Conservation (phyloP, 1,140 invertebrate genomes). For the Drosophila baimaii region DNA sequence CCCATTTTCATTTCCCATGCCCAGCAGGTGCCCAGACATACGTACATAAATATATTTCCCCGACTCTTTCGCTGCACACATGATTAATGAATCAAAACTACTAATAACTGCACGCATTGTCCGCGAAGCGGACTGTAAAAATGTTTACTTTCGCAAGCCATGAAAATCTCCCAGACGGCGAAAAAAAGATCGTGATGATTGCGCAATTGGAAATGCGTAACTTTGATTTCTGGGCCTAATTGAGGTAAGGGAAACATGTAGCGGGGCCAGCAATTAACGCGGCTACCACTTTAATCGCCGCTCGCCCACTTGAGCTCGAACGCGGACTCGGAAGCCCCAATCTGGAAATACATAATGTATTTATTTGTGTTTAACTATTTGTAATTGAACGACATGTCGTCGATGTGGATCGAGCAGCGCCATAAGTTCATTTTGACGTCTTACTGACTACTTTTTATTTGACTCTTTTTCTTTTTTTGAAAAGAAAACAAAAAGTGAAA, state of each 20-base stretch:
- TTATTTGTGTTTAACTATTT: slow-evolving; percentile 51
- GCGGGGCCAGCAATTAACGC: slow-evolving; percentile 55
- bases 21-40: slow-evolving; percentile 51
- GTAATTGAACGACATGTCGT: slow-evolving; percentile 43
- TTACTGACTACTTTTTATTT: slow-evolving; percentile 16
- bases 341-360: slow-evolving; percentile 51
- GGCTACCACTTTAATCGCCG: slow-evolving; percentile 37
- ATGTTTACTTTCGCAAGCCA: slow-evolving; percentile 75
- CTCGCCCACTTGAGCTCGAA: slow-evolving; percentile 34
- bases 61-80: slow-evolving; percentile 26
- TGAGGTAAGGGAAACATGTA: slow-evolving; percentile 44
- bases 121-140: slow-evolving; percentile 59
- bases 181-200: slow-evolving; percentile 51
- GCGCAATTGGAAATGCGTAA: slow-evolving; percentile 76
- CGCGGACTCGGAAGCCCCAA: slow-evolving; percentile 41
- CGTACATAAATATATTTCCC: slow-evolving; percentile 7
- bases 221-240: slow-evolving; percentile 64
- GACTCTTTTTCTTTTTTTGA: slow-evolving; percentile 25
- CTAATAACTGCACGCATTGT: slow-evolving; percentile 61
- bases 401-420: slow-evolving; percentile 14
- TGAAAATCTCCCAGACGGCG: slow-evolving; percentile 59
- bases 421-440: slow-evolving; percentile 51
- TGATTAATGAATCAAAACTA: slow-evolving; percentile 70
- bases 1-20: slow-evolving; percentile 46
- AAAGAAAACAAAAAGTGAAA: slow-evolving; percentile 81